These are phyloP conservation scores for Bilobella aurantiaca DNA, from an alignment of 1,140 invertebrate genomes.

Conservation along the genomic window DNA sequence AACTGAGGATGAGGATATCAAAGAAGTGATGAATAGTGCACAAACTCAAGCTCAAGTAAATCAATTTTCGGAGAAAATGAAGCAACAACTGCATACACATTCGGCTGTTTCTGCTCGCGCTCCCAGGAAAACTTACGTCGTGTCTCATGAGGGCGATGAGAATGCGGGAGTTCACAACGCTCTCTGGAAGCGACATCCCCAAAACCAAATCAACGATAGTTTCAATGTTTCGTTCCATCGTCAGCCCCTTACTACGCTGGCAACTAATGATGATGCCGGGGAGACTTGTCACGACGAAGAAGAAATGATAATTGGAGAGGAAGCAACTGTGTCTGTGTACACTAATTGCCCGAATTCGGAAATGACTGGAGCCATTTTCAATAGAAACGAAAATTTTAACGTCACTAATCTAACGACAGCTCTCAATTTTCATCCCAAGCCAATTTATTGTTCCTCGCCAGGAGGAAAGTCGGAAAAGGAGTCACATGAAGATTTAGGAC, in stretches of 20 bases:
- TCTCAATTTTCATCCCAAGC: conserved; percentile 6
- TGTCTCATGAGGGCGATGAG: background rate
- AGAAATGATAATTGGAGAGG: too few relatives aligned
- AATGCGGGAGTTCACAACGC: background rate
- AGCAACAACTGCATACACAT: too few relatives aligned
- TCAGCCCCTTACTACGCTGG: background rate
- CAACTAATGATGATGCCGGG: background rate
- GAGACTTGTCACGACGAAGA: too few relatives aligned
- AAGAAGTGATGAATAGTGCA: too few relatives aligned
- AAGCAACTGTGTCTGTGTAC: background rate
- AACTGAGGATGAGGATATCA: too few relatives aligned
- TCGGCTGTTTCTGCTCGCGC: too few relatives aligned
- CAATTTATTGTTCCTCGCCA: conserved; percentile 16
- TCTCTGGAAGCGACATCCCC: background rate
- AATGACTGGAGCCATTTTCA: conserved; percentile 1
- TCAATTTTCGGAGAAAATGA: too few relatives aligned
- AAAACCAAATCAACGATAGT: too few relatives aligned
- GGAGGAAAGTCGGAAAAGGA: background rate
- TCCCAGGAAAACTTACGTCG: too few relatives aligned
- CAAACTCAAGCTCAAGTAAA: too few relatives aligned
- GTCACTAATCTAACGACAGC: conserved; percentile 23
- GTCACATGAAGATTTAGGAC: background rate
- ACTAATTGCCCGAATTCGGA: background rate
- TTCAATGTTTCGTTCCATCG: too few relatives aligned
- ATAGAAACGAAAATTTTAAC: conserved; percentile 13